Evolutionary conservation across 2,113 vertebrate species (phyloP).

Genomic region (Delphinus delphis): DNA sequence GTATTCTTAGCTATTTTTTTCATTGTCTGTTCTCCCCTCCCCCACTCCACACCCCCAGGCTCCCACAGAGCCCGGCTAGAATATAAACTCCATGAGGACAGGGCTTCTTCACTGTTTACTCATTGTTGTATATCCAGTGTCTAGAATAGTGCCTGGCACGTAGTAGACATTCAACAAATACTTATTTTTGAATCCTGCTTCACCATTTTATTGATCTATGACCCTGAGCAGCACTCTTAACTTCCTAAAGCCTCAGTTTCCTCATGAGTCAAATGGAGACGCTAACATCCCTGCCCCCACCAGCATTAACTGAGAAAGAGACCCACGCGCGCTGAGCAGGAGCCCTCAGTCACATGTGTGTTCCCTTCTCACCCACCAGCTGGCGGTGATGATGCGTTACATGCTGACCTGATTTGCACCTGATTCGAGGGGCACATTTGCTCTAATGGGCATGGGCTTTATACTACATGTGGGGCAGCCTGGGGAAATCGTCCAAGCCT

Average conservation of each 20-base stretch:
- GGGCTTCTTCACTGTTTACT: neutral
- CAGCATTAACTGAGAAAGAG: neutral
- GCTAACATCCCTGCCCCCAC: neutral
- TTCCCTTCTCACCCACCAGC: neutral
- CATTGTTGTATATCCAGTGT: neutral
- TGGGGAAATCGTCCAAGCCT: neutral
- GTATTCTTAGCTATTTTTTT: neutral
- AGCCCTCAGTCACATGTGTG: accelerated
- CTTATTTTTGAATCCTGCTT: neutral
- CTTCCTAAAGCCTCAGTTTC: neutral
- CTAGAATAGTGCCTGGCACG: neutral
- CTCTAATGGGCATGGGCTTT: neutral
- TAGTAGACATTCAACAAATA: neutral
- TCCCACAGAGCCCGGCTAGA: neutral
- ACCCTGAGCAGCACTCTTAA: neutral
- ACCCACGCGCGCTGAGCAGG: too few relatives aligned
- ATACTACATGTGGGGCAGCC: neutral
- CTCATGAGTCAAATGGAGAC: neutral
- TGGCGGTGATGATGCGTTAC: accelerated
- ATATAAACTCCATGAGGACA: neutral
- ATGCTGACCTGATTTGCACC: neutral
- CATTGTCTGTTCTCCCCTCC: neutral
- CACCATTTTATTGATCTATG: neutral
- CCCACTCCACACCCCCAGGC: neutral
- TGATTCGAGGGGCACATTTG: neutral